These are phyloP conservation scores for Helicoverpa assulta DNA, from an alignment of 2,888 invertebrate genomes.

Conservation along the genomic window DNA sequence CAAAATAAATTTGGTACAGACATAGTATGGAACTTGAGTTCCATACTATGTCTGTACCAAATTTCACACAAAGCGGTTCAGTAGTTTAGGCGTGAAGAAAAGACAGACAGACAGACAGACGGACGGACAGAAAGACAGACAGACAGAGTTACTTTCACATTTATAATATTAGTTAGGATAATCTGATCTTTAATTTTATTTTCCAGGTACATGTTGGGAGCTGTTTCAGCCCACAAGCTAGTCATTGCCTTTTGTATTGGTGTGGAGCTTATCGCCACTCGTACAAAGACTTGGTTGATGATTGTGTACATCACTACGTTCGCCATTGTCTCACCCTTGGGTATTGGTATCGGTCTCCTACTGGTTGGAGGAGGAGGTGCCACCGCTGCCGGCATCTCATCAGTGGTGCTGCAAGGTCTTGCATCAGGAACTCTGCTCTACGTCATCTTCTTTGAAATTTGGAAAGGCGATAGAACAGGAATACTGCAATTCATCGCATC, in stretches of 20 bases:
- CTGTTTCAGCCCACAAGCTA: conserved; percentile 95
- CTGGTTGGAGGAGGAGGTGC: conserved; percentile 91
- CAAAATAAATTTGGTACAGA: too few relatives aligned
- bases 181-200: too few relatives aligned
- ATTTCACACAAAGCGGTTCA: too few relatives aligned
- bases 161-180: too few relatives aligned
- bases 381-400: conserved; percentile 90
- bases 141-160: too few relatives aligned
- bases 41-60: too few relatives aligned
- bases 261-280: conserved; percentile 94
- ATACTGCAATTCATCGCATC: conserved; percentile 92
- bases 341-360: conserved; percentile 93
- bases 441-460: conserved; percentile 98
- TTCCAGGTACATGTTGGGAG: conserved; percentile 94
- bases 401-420: conserved; percentile 94
- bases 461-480: conserved; percentile 91
- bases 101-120: too few relatives aligned
- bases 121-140: too few relatives aligned
- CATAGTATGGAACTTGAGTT: too few relatives aligned
- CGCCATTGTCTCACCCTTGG: conserved; percentile 94
- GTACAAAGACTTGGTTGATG: conserved; percentile 91
- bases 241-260: conserved; percentile 97
- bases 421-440: conserved; percentile 98
- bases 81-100: too few relatives aligned
- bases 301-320: conserved; percentile 93